Evolutionary conservation across 1,140 invertebrate species (phyloP).

Genomic region (Kradibia gibbosae): DNA sequence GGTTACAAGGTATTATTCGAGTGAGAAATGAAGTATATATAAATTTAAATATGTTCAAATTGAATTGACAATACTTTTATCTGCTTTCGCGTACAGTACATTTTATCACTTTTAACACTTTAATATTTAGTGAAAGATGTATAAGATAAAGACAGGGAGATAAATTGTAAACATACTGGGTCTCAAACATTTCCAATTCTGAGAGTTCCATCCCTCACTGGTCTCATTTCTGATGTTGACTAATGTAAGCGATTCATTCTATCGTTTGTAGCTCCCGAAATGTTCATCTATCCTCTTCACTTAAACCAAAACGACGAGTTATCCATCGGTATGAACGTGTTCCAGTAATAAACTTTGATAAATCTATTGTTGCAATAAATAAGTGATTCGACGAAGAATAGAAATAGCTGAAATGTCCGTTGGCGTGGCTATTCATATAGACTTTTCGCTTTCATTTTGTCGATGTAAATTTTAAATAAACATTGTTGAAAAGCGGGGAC

Average conservation of each 20-base stretch:
- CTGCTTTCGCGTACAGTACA: too few relatives aligned
- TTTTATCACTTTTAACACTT: conserved; percentile 15
- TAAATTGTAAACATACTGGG: conserved; percentile 24
- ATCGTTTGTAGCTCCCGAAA: conserved; percentile 63
- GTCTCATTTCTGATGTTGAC: conserved; percentile 68
- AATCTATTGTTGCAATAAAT: conserved; percentile 34
- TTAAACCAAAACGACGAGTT: conserved; percentile 51
- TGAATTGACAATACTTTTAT: background rate
- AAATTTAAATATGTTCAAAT: background rate
- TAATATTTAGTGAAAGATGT: conserved; percentile 8
- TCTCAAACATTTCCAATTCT: conserved; percentile 34
- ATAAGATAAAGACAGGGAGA: background rate
- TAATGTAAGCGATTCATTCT: conserved; percentile 64
- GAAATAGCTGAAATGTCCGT: background rate
- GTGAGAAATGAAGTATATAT: background rate
- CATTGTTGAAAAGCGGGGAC: too few relatives aligned
- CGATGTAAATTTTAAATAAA: too few relatives aligned
- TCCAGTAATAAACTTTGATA: background rate
- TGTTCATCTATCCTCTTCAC: conserved; percentile 49
- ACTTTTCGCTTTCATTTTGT: too few relatives aligned
- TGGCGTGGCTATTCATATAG: too few relatives aligned
- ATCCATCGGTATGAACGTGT: background rate
- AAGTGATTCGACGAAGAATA: background rate
- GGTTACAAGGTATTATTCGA: too few relatives aligned
- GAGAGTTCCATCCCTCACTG: conserved; percentile 28